These are phyloP conservation scores for Gallinago paraguaiae DNA, from an alignment of 2,113 vertebrate genomes.

Conservation along the genomic window DNA sequence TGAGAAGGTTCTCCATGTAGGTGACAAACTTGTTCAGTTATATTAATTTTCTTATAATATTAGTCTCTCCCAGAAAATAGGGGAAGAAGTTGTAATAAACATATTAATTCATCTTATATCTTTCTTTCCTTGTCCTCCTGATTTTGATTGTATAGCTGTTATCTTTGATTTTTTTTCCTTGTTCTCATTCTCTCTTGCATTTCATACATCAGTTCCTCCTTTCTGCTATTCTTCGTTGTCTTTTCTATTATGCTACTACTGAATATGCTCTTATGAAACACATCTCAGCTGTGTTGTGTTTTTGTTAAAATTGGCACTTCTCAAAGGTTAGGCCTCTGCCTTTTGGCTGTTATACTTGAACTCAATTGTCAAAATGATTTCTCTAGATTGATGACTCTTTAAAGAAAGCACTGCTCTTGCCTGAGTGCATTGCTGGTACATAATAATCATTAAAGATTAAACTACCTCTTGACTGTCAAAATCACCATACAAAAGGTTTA, in stretches of 20 bases:
- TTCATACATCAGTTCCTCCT: not conserved
- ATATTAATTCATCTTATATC: not conserved
- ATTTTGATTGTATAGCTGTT: not conserved
- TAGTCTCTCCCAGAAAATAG: not conserved
- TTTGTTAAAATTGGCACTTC: slow-evolving; percentile 56
- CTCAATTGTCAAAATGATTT: slow-evolving; percentile 59
- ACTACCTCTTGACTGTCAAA: not conserved
- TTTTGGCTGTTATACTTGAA: slow-evolving; percentile 61
- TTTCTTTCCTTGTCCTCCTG: not conserved
- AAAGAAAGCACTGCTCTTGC: slow-evolving; percentile 4
- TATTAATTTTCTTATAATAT: not conserved
- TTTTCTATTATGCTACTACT: slow-evolving; percentile 10
- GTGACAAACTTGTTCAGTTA: not conserved
- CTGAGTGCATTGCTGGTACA: not conserved
- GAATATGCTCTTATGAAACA: slow-evolving; percentile 23
- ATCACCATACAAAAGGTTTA: not conserved
- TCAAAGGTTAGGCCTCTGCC: slow-evolving; percentile 53
- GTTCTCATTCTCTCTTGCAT: not conserved
- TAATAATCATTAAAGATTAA: slow-evolving; percentile 14
- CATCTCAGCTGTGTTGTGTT: slow-evolving; percentile 11
- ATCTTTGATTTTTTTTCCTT: not conserved
- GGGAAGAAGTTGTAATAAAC: not conserved
- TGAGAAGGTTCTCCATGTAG: not conserved
- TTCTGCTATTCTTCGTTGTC: not conserved
- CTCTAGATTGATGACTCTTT: slow-evolving; percentile 32